Base-by-base conservation (phyloP, 2,888 invertebrate genomes). In the Stratiomys singularior region DNA sequence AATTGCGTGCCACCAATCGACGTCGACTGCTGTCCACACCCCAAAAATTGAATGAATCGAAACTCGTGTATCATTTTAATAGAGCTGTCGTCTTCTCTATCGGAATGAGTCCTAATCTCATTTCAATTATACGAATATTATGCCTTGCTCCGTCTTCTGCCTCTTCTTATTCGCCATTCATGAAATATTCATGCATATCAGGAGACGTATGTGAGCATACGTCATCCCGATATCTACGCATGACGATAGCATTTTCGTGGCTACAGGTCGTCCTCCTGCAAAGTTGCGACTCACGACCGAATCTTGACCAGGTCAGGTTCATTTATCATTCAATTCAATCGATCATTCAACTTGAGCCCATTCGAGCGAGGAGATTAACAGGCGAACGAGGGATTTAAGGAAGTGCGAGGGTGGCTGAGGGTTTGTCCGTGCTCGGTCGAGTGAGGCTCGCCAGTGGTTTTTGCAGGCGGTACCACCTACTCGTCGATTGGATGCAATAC, bases 71-170 rank as follows among this genome's bases (percentile, higher is more conserved):
- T 69, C 30, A 69, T 60, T 74, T 74, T 74, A 74, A 74, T 74
- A 74, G 74, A 74, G 58, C 74, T 58, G 74, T 74, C 74, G 60
- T 74, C 58, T 60, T 58, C 74, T 74, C 74, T 72, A 74, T 69
- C 46, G 25, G 47, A 47, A 47, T 69, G 69, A 69, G 25, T 74
- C 74, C 74, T 74, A 74, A 74, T 74, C 74, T 74, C 47, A 58
- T 74, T 74, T 74, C 74, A 74, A 74, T 74, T 74, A 74, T 58
- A 74, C 44, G 58, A n/a, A 18, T 52, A 52, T 52, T 13, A 52
- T 60, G 18, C 60, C 30, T 9, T 37, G 37, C 37, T 37, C 37
- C 37, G 3, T 37, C 37, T 37, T 37, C 37, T 3, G 3, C 37
- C 9, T 3, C 37, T 9, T 37, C 37, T 9, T 37, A 3, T 3